phyloP scores from a whole-genome alignment of 2,797 vertebrate genomes.

The Bovichtus variegatus region DNA sequence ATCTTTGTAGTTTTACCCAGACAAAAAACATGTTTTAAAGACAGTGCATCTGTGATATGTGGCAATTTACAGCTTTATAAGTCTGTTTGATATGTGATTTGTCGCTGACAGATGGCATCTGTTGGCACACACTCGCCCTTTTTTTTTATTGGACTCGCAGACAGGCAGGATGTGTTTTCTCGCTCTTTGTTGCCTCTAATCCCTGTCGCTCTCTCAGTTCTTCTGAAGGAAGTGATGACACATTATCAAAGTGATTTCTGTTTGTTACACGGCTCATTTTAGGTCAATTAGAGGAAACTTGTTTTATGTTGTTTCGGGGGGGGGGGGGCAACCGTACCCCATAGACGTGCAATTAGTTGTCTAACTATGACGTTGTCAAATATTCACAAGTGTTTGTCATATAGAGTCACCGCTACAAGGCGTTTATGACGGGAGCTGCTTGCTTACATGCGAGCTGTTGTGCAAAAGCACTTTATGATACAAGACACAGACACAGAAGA shows the following conservation, averaged over 20 bases:
- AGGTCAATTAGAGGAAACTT: conserved; percentile 72
- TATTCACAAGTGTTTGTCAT: conserved; percentile 55
- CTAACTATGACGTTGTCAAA: conserved; percentile 58
- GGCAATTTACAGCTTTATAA: conserved; percentile 36
- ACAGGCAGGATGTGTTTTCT: conserved; percentile 35
- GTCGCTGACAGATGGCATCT: conserved; percentile 36
- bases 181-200: conserved; percentile 36
- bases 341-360: conserved; percentile 66
- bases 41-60: conserved; percentile 20
- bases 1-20: conserved; percentile 45
- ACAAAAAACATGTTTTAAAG: conserved; percentile 41
- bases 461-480: neutral
- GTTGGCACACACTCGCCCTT: conserved; percentile 3
- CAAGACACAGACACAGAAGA: neutral
- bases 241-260: conserved; percentile 73
- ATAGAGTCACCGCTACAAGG: conserved; percentile 25
- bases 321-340: conserved; percentile 36
- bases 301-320: conserved; percentile 62
- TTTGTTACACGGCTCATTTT: conserved; percentile 64
- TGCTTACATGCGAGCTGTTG: conserved; percentile 9
- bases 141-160: conserved; percentile 10
- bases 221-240: conserved; percentile 65
- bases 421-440: conserved; percentile 33
- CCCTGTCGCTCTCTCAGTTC: conserved; percentile 33
- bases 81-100: conserved; percentile 53